phyloP scores from a whole-genome alignment of 2,888 invertebrate genomes.

The Branchinecta sandiegonensis region DNA sequence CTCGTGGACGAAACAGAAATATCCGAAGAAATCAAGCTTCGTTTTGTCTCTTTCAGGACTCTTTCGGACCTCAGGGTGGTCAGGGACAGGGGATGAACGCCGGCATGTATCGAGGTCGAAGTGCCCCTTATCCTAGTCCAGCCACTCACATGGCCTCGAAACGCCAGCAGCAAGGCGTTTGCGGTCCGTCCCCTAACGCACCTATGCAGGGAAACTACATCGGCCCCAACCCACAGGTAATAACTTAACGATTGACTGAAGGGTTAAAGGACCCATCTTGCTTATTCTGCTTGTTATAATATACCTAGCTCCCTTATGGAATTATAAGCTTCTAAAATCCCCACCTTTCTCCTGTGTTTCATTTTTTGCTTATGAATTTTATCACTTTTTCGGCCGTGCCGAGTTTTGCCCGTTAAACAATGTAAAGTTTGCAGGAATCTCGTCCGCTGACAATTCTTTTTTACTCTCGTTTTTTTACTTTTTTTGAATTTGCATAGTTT shows the following conservation, averaged over 20 bases:
- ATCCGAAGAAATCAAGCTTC: too few relatives aligned
- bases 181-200: constrained; percentile 24
- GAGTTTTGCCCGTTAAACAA: too few relatives aligned
- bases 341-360: too few relatives aligned
- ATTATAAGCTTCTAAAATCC: too few relatives aligned
- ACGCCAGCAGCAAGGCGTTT: constrained; percentile 38
- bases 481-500: too few relatives aligned
- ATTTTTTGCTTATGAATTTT: too few relatives aligned
- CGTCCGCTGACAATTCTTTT: too few relatives aligned
- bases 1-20: too few relatives aligned
- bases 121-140: constrained; percentile 71
- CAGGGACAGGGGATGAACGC: constrained; percentile 29
- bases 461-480: too few relatives aligned
- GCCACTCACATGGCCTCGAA: constrained; percentile 73
- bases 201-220: constrained; percentile 23
- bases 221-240: constrained; percentile 25
- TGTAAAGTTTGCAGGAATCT: too few relatives aligned
- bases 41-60: constrained; percentile 13
- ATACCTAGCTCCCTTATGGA: too few relatives aligned
- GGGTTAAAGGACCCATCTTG: background rate
- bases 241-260: background rate
- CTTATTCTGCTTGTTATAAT: background rate
- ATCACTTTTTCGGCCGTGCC: too few relatives aligned
- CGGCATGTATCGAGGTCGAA: constrained; percentile 52
- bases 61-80: constrained; percentile 19